phyloP scores from a whole-genome alignment of 2,113 vertebrate species.

The Eptesicus fuscus region DNA sequence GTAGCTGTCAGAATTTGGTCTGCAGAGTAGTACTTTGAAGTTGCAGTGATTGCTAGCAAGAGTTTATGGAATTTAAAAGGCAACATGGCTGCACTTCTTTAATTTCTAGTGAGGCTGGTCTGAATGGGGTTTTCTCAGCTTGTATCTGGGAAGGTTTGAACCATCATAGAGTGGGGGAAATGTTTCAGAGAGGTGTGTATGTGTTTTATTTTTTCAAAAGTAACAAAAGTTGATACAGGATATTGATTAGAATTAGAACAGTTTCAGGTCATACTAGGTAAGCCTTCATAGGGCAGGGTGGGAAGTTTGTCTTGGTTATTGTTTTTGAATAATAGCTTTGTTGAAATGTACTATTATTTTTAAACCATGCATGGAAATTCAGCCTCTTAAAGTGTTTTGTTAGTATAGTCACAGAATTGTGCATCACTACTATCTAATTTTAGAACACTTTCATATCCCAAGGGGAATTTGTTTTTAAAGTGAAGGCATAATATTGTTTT shows the following conservation, averaged over 20 bases:
- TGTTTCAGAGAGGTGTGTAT: background rate
- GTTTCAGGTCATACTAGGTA: background rate
- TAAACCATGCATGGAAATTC: background rate
- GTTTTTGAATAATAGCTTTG: background rate
- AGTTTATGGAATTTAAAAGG: background rate
- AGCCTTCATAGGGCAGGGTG: background rate
- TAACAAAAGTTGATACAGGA: background rate
- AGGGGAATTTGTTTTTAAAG: slow-evolving; percentile 32
- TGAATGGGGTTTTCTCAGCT: slow-evolving; percentile 4
- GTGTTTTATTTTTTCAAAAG: background rate
- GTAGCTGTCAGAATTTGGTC: slow-evolving; percentile 24
- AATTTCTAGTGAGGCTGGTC: background rate
- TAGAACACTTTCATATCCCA: background rate
- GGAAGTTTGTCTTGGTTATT: background rate
- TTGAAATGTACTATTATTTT: background rate
- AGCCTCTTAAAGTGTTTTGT: background rate
- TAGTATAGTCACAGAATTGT: background rate
- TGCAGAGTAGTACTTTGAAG: background rate
- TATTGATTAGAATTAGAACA: background rate
- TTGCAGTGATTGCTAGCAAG: background rate
- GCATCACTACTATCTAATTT: background rate
- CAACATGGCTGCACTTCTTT: background rate
- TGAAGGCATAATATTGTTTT: background rate
- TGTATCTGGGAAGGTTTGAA: background rate
- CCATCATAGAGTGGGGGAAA: background rate